Base-by-base conservation (phyloP, 2,113 vertebrate genomes). In the Takifugu flavidus region DNA sequence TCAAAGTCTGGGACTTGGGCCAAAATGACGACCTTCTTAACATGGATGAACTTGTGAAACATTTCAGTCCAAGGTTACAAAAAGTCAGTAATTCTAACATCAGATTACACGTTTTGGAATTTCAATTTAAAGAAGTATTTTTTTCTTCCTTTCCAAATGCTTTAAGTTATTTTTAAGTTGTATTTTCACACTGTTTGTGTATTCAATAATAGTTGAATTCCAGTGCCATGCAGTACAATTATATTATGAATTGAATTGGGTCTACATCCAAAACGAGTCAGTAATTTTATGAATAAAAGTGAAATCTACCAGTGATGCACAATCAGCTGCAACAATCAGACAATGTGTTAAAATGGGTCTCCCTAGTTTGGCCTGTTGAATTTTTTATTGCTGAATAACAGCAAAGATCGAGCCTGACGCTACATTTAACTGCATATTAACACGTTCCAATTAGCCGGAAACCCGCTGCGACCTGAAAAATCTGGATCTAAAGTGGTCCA, bases 341-440 rank as follows among this genome's bases (percentile, higher is more conserved):
- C 25, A 54, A 31, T 58, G 34, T 57, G 51, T 25, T 60, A 26
- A 49, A 54, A 59, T 25, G 13, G 42, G 55, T 11, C 50, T 47
- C 53, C 50, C 59, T 56, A 54, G 2, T 59, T 45, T 29, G 42
- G 44, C 29, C 62, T 72, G 42, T 34, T 72, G 42, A 73, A 70
- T 66, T 64, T 51, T 75, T 69, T 51, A 78, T 71, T 57, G 49
- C 53, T 55, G 25, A 78, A 67, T 59, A 78, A 44, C 68, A 54
- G 26, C 49, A 13, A 31, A 29, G 45, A 8, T 34, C 26, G 56
- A 50, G 31, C 25, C 56, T 66, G 74, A 69, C 52, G 53, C 39
- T 31, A 66, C 52, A 56, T 29, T 31, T 67, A 70, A 70, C 68
- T 75, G 50, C 27, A 25, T 53, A 70, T 71, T 68, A 65, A 67